These are phyloP conservation scores for Pollicipes pollicipes DNA, from an alignment of 1,140 invertebrate genomes.

Conservation along the genomic window DNA sequence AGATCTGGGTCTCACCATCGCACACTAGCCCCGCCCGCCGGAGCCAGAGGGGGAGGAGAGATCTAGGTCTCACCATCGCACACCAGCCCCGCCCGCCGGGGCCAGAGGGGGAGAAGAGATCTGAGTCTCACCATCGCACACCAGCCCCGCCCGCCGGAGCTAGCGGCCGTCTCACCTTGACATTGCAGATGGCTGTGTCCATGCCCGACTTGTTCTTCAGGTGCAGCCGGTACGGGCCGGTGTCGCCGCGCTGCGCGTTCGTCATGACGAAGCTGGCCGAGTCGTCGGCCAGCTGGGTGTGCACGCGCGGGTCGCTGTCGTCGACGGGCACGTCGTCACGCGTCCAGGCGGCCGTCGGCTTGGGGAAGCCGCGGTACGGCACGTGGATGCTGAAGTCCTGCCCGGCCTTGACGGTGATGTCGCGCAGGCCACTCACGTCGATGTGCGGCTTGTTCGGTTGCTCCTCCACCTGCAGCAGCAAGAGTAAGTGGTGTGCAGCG, in stretches of 20 bases:
- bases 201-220: constrained; percentile 86
- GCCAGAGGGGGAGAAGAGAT: too few relatives aligned
- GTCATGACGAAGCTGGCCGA: constrained; percentile 73
- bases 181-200: constrained; percentile 82
- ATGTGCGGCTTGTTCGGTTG: constrained; percentile 91
- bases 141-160: too few relatives aligned
- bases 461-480: constrained; percentile 48
- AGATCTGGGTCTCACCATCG: too few relatives aligned
- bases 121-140: too few relatives aligned
- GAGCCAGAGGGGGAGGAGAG: too few relatives aligned
- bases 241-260: constrained; percentile 74
- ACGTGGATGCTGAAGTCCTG: constrained; percentile 93
- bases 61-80: too few relatives aligned
- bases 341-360: constrained; percentile 83
- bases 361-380: constrained; percentile 84
- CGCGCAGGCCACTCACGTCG: constrained; percentile 75
- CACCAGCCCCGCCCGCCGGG: too few relatives aligned
- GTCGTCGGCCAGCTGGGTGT: constrained; percentile 67
- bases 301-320: constrained; percentile 51
- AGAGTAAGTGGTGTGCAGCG: too few relatives aligned
- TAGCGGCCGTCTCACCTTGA: constrained; percentile 44
- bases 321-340: constrained; percentile 52
- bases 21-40: too few relatives aligned
- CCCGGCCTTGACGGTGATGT: constrained; percentile 92
- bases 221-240: constrained; percentile 79